Base-by-base conservation (phyloP, 2,797 vertebrate species). In the Crenichthys baileyi region DNA sequence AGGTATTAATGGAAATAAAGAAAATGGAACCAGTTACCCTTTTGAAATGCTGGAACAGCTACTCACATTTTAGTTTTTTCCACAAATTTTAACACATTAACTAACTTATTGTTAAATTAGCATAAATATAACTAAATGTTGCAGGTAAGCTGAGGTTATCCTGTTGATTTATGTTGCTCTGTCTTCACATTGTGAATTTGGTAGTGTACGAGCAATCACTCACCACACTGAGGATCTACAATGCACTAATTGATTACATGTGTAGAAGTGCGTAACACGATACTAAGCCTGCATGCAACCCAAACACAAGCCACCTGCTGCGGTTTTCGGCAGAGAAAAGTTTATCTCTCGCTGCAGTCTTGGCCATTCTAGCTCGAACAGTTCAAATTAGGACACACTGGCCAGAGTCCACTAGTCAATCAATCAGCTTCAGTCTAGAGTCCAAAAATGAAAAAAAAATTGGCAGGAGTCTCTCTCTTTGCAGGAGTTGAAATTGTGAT, bases 231-330 rank as follows among this genome's bases (percentile, higher is more conserved):
- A 73, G 68, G 79, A 90, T 87, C 86, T 79, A 87, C 70, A 63
- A 70, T 77, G 60, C 84, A 83, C 82, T 94, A 90, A 93, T 93
- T 90, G 87, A 91, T 91, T 89, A 87, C 92, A 93, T 91, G 90
- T 93, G 87, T 82, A 87, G 80, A 71, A 72, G 82, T 80, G 86
- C 63, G 92, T 80, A 92, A 95, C 82, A 39, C 76, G 87, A 94
- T 85, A 85, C 83, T 72, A 53, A 79, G 84, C 86, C 78, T 82
- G 91, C 77, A 87, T 82, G 90, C 83, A 83, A 91, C 91, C 83
- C 87, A 93, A 94, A 94, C 93, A 89, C 92, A 86, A 91, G 88
- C 91, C 94, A 95, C 94, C 94, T 95, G 94, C 92, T 94, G 91
- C 68, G 88, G 90, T 91, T 93, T 92, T 85, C 78, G 80, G 81